phyloP scores from a whole-genome alignment of 2,113 vertebrate species.

The Nipponia nippon region DNA sequence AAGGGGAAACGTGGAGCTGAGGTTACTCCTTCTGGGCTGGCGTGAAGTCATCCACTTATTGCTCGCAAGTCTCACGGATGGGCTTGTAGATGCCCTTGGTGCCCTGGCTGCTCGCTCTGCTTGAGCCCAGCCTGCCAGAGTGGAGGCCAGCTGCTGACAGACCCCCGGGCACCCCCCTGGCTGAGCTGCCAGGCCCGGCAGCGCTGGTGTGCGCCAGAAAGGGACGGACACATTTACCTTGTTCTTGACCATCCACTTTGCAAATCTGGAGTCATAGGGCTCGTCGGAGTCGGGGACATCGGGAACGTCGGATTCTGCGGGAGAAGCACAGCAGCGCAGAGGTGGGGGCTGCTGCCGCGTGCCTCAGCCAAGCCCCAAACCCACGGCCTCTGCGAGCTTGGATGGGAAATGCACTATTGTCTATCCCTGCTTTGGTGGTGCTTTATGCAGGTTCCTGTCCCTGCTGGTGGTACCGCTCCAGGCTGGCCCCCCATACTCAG shows the following conservation, averaged over 20 bases:
- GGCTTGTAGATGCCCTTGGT: background rate
- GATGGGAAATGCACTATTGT: background rate
- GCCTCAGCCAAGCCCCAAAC: background rate
- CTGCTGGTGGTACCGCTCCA: fast-evolving
- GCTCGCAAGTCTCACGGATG: fast-evolving
- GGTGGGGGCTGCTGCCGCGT: background rate
- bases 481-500: background rate
- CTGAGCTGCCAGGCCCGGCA: fast-evolving
- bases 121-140: background rate
- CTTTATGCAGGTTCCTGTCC: background rate
- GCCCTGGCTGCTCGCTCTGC: background rate
- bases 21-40: background rate
- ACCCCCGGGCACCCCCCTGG: too few species aligned
- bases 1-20: background rate
- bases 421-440: background rate
- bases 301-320: constrained; percentile 78
- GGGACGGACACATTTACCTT: constrained; percentile 71
- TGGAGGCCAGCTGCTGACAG: background rate
- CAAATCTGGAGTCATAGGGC: constrained; percentile 81
- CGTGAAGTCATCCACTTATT: background rate
- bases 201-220: background rate
- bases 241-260: constrained; percentile 90
- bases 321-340: background rate
- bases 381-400: background rate
- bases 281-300: constrained; percentile 51